Percentiles rank a stretch among this genome's conserved stretches.
Evolutionary conservation across 2,113 vertebrate genomes (phyloP).

Genomic region (Felis chaus): DNA sequence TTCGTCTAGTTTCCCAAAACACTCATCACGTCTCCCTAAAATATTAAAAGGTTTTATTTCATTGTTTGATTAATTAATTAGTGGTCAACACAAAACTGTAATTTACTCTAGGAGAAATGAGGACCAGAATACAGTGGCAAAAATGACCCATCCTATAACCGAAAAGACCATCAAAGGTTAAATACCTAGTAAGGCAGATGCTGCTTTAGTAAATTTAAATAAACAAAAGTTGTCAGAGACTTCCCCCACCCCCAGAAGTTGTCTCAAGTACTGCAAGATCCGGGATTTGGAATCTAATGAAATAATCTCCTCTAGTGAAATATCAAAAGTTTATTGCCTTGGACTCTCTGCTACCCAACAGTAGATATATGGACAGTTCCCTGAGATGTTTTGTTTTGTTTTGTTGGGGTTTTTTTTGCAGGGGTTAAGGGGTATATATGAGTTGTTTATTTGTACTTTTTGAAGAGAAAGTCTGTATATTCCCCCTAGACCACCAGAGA

Average conservation of each 20-base stretch:
- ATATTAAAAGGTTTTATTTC: slow-evolving; percentile 37
- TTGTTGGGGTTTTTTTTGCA: not conserved
- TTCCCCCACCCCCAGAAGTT: not conserved
- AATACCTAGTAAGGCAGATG: not conserved
- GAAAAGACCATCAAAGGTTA: not conserved
- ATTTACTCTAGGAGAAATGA: slow-evolving; percentile 21
- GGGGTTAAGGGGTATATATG: not conserved
- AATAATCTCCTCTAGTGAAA: not conserved
- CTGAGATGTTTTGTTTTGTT: not conserved
- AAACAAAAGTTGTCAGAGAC: slow-evolving; percentile 6
- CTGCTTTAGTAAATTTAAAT: not conserved
- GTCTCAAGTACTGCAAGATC: not conserved
- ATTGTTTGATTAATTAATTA: not conserved
- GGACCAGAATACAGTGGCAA: not conserved
- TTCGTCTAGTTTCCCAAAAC: not conserved
- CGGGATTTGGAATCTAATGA: not conserved
- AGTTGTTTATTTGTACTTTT: not conserved
- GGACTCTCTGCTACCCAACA: not conserved
- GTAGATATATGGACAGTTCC: not conserved
- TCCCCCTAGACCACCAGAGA: not conserved
- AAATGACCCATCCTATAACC: not conserved
- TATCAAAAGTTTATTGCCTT: not conserved
- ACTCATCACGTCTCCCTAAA: not conserved
- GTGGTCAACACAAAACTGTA: not conserved
- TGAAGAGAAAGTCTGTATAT: not conserved